Evolutionary conservation across 2,888 invertebrate species (phyloP).

Genomic region (Belgica antarctica): DNA sequence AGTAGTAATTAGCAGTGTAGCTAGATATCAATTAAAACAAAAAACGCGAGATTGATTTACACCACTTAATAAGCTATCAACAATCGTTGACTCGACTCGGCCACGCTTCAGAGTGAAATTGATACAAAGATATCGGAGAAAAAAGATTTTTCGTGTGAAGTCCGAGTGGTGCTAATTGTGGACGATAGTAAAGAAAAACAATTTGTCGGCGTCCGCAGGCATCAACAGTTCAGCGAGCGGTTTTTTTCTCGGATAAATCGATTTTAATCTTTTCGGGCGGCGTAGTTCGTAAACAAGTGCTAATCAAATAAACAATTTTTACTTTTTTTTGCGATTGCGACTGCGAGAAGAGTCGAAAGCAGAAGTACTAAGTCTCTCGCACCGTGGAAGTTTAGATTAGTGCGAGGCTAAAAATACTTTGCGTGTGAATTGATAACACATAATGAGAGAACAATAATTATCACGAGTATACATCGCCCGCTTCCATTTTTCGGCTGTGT

Average conservation of each 20-base stretch:
- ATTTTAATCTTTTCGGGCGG: not conserved
- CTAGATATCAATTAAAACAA: not conserved
- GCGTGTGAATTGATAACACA: constrained; percentile 12
- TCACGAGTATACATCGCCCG: not conserved
- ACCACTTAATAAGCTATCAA: too few species aligned
- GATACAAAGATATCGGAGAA: not conserved
- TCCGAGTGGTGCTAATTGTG: not conserved
- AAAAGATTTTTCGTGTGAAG: constrained; percentile 10
- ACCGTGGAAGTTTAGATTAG: not conserved
- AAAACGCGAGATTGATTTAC: too few species aligned
- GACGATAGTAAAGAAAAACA: not conserved
- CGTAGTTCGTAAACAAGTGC: not conserved
- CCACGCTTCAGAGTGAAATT: not conserved
- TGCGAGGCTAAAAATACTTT: constrained; percentile 7
- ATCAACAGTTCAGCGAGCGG: not conserved
- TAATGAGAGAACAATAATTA: constrained; percentile 4
- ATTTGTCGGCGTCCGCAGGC: too few species aligned
- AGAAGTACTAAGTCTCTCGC: not conserved
- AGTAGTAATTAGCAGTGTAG: not conserved
- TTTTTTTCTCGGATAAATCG: not conserved
- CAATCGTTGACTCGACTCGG: too few species aligned
- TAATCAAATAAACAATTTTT: constrained; percentile 7
- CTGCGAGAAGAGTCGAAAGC: not conserved
- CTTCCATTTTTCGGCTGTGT: not conserved
- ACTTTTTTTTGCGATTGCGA: not conserved